Conservation (phyloP, 2,888 invertebrate genomes). For the Ptychoptera albimana region DNA sequence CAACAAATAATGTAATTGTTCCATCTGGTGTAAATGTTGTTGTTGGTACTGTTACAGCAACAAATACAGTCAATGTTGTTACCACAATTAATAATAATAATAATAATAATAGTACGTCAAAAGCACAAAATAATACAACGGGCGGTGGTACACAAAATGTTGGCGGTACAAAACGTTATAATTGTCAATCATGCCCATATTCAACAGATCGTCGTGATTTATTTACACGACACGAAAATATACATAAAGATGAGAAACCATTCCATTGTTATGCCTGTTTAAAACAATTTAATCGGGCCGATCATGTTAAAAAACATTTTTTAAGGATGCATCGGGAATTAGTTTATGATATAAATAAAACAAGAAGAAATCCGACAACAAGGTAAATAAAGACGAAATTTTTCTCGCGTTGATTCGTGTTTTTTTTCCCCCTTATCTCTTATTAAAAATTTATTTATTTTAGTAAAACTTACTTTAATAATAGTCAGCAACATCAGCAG, state of each 20-base stretch:
- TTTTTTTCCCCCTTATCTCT: too few relatives aligned
- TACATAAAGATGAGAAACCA: slow-evolving; percentile 84
- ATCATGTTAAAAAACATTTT: slow-evolving; percentile 90
- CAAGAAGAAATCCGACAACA: slow-evolving; percentile 37
- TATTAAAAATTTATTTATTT: neutral
- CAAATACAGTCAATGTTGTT: neutral
- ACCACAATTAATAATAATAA: neutral
- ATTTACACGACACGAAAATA: slow-evolving; percentile 83
- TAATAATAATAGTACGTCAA: neutral
- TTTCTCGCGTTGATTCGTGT: too few relatives aligned
- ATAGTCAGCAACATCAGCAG: slow-evolving; percentile 20
- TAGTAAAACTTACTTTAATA: neutral
- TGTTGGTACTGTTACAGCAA: neutral
- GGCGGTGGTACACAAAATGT: slow-evolving; percentile 25
- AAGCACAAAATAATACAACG: slow-evolving; percentile 11
- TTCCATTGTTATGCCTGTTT: slow-evolving; percentile 86
- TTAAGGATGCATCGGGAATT: slow-evolving; percentile 82
- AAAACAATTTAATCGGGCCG: slow-evolving; percentile 85
- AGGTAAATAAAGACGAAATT: slow-evolving; percentile 19
- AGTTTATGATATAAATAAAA: slow-evolving; percentile 70
- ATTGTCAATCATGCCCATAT: slow-evolving; percentile 76
- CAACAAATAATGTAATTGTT: slow-evolving; percentile 1
- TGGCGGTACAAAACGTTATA: slow-evolving; percentile 52
- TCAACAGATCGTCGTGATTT: slow-evolving; percentile 82
- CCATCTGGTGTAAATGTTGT: neutral